Conservation (phyloP, 1,140 invertebrate species). For the Wiebesia pumilae region DNA sequence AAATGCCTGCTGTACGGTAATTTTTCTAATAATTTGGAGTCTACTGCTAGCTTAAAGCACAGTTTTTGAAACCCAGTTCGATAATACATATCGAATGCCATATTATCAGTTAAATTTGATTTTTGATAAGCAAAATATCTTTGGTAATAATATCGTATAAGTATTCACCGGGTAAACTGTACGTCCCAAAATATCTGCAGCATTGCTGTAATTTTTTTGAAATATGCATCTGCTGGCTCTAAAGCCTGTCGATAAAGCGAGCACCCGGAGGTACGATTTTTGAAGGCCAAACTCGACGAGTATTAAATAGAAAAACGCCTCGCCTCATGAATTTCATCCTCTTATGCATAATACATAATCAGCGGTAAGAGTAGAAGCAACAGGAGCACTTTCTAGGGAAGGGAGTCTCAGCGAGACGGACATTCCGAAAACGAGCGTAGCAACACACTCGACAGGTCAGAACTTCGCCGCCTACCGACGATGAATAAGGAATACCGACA, state of each 20-base stretch:
- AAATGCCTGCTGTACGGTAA: too few relatives aligned
- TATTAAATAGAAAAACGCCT: slow-evolving; percentile 15
- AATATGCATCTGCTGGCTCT: not conserved
- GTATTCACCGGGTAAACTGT: too few relatives aligned
- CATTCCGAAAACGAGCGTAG: not conserved
- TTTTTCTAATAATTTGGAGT: too few relatives aligned
- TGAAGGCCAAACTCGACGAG: not conserved
- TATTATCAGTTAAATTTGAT: too few relatives aligned
- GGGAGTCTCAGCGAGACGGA: not conserved
- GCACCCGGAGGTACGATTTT: not conserved
- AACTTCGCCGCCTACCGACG: slow-evolving; percentile 10
- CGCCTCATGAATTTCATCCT: not conserved
- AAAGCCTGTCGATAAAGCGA: not conserved
- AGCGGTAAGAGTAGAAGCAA: not conserved
- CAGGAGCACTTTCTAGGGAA: not conserved
- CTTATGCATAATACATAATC: not conserved
- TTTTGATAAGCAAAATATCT: too few relatives aligned
- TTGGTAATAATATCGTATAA: too few relatives aligned
- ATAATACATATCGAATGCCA: too few relatives aligned
- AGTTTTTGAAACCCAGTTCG: too few relatives aligned
- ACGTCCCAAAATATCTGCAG: not conserved
- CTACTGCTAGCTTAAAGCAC: too few relatives aligned
- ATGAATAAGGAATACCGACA: slow-evolving; percentile 36
- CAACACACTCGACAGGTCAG: slow-evolving; percentile 13
- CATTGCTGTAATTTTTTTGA: not conserved